Evolutionary conservation across 2,113 vertebrate genomes (phyloP).

Genomic region (Psephotus haematonotus): DNA sequence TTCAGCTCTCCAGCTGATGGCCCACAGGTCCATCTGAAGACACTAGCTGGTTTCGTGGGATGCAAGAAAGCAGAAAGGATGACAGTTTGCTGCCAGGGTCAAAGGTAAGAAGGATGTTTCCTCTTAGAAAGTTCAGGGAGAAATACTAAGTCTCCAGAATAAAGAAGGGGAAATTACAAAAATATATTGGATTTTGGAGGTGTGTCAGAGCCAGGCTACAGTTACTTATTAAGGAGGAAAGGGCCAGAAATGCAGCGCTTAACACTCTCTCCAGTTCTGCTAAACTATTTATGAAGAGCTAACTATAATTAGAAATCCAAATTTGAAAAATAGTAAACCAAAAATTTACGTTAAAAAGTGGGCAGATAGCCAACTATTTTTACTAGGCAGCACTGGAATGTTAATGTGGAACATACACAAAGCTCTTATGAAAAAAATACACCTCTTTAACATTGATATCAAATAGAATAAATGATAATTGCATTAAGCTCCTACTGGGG

Average conservation of each 20-base stretch:
- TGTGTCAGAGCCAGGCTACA: conserved; percentile 24
- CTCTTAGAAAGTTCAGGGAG: conserved; percentile 36
- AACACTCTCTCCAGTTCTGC: conserved; percentile 35
- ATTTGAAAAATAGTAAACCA: conserved; percentile 49
- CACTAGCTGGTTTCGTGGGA: not conserved
- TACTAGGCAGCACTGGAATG: conserved; percentile 60
- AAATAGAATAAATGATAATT: conserved; percentile 41
- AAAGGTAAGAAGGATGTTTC: conserved; percentile 43
- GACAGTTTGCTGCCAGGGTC: not conserved
- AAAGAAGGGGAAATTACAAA: conserved; percentile 58
- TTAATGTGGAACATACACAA: conserved; percentile 47
- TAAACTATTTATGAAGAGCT: conserved; percentile 58
- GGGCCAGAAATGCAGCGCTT: conserved; percentile 24
- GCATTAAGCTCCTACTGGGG: not conserved
- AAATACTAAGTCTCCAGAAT: conserved; percentile 1
- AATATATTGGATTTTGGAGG: conserved; percentile 50
- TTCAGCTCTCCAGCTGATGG: conserved; percentile 11
- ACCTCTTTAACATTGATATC: conserved; percentile 22
- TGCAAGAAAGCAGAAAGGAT: not conserved
- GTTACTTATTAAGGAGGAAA: conserved; percentile 3
- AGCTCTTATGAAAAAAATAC: conserved; percentile 23
- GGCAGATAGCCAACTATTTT: conserved; percentile 52
- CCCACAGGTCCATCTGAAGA: not conserved
- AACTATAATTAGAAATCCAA: conserved; percentile 58
- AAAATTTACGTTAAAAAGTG: conserved; percentile 60